Conservation (phyloP, 2,797 vertebrate genomes). For the Hoplostethus mediterraneus region DNA sequence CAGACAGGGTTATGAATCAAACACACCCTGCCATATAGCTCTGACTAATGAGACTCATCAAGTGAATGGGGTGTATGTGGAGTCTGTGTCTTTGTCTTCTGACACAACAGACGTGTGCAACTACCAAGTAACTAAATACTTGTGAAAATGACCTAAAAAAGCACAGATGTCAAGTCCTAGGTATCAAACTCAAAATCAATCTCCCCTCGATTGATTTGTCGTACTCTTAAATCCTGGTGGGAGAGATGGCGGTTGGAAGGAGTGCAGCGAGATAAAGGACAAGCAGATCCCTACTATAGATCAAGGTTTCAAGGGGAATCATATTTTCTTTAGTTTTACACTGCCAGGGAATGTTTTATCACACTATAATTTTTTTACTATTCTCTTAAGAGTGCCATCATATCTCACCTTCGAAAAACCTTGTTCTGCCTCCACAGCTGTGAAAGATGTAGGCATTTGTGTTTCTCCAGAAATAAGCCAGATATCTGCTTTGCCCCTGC, state of each 20-base stretch:
- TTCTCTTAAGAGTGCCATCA: conserved; percentile 54
- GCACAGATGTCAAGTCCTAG: conserved; percentile 15
- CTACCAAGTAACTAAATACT: neutral
- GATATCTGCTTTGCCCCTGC: neutral
- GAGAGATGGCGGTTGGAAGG: conserved; percentile 24
- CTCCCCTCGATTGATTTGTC: conserved; percentile 45
- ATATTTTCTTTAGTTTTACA: conserved; percentile 74
- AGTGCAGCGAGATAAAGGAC: conserved; percentile 21
- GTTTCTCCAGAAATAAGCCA: conserved; percentile 20
- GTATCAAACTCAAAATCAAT: conserved; percentile 30
- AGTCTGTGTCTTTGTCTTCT: conserved; percentile 11
- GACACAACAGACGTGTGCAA: conserved; percentile 8
- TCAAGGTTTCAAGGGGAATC: conserved; percentile 63
- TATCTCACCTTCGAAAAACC: conserved; percentile 60
- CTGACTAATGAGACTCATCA: conserved; percentile 55
- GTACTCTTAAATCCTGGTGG: conserved; percentile 31
- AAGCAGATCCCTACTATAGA: conserved; percentile 45
- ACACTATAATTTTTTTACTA: conserved; percentile 61
- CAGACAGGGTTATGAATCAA: conserved; percentile 63
- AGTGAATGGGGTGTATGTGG: conserved; percentile 25
- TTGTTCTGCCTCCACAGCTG: conserved; percentile 32
- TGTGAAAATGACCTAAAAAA: conserved; percentile 29
- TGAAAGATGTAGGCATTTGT: conserved; percentile 14
- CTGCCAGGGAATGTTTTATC: conserved; percentile 63
- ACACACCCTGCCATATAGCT: conserved; percentile 48